A percentile compares a stretch with the other conserved stretches of the same genome.
Conservation (phyloP, 2,888 invertebrate genomes). For the Tenthredo livida region DNA sequence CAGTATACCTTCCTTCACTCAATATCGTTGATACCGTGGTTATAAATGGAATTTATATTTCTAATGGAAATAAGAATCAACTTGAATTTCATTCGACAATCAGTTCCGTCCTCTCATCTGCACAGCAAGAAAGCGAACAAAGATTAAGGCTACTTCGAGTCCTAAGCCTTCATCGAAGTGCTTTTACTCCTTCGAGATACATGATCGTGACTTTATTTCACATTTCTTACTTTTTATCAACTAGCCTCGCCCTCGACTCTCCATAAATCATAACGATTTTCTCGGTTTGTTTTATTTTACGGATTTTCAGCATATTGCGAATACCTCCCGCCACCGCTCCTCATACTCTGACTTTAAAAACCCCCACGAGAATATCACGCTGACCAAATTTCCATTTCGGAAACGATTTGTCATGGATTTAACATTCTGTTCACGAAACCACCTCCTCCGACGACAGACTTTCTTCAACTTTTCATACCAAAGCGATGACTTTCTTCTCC, state of each 20-base stretch:
- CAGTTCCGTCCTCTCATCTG: background rate
- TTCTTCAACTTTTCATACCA: background rate
- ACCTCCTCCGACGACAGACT: background rate
- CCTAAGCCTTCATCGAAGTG: background rate
- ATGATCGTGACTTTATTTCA: slow-evolving; percentile 18
- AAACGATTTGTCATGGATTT: slow-evolving; percentile 47
- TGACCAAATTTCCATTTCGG: background rate
- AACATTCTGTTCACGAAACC: slow-evolving; percentile 25
- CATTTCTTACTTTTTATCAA: background rate
- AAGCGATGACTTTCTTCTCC: slow-evolving; percentile 2
- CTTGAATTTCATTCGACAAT: slow-evolving; percentile 29
- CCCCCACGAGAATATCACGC: background rate
- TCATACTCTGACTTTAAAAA: background rate
- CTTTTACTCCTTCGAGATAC: background rate
- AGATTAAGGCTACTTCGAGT: background rate
- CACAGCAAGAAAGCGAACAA: background rate
- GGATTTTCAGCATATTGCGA: background rate
- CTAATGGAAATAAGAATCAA: slow-evolving; percentile 58
- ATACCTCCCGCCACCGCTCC: no score
- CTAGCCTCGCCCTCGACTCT: background rate
- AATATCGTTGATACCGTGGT: slow-evolving; percentile 44
- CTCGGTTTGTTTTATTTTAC: background rate
- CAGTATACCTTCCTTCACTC: background rate
- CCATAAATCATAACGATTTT: background rate
- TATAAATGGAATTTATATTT: slow-evolving; percentile 56